These are phyloP conservation scores for Sebastes diploproa DNA, from an alignment of 2,797 vertebrate genomes.

Conservation along the genomic window DNA sequence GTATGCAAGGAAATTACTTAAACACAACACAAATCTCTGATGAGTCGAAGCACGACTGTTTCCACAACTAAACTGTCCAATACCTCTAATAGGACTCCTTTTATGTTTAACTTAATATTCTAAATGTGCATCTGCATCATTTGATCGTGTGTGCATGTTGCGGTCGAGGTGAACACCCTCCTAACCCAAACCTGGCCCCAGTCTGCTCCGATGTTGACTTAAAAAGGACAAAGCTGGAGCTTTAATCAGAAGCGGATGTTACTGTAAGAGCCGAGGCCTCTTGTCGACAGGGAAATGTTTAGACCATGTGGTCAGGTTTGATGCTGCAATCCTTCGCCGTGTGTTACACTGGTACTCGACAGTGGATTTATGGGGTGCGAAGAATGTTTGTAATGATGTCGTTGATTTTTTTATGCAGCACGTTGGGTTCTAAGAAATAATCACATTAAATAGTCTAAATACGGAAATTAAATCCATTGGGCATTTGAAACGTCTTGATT, in stretches of 20 bases:
- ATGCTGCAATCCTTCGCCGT: conserved; percentile 5
- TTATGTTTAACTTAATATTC: background rate
- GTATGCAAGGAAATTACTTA: conserved; percentile 16
- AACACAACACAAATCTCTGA: conserved; percentile 17
- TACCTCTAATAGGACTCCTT: background rate
- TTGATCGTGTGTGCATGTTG: conserved; percentile 7
- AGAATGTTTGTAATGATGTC: background rate
- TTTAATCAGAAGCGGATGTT: conserved; percentile 75
- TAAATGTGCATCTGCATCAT: background rate
- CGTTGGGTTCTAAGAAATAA: conserved; percentile 10
- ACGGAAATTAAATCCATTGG: background rate
- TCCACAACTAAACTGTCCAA: background rate
- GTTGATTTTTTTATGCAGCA: background rate
- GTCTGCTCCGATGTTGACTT: conserved; percentile 52
- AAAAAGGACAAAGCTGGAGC: conserved; percentile 61
- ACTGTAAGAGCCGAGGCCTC: conserved; percentile 48
- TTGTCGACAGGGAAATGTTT: conserved; percentile 55
- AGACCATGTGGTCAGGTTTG: conserved; percentile 38
- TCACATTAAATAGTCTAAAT: background rate
- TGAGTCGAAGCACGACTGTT: conserved; percentile 14
- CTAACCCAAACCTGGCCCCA: conserved; percentile 40
- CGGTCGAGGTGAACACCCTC: conserved; percentile 30
- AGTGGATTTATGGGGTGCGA: conserved; percentile 43
- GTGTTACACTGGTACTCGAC: background rate
- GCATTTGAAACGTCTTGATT: background rate